Evolutionary conservation across 2,888 invertebrate genomes (phyloP).

Genomic region (Lamellibrachia columna): DNA sequence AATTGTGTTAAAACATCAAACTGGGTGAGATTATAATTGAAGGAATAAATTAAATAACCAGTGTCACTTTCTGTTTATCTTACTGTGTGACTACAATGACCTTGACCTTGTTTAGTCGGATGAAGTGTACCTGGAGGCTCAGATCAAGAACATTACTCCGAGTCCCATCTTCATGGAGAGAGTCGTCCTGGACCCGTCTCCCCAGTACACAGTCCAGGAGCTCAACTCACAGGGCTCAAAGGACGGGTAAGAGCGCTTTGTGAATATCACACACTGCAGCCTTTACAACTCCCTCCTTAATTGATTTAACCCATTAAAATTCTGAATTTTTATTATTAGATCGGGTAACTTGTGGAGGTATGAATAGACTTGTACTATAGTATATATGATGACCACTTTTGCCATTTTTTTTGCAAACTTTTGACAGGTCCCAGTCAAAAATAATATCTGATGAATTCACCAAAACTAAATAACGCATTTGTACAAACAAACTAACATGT

Average conservation of each 20-base stretch:
- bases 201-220: conserved; percentile 78
- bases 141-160: conserved; percentile 92
- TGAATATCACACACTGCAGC: not conserved
- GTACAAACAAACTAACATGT: too few relatives aligned
- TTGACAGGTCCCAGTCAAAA: too few relatives aligned
- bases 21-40: not conserved
- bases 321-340: too few relatives aligned
- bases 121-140: conserved; percentile 78
- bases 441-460: too few relatives aligned
- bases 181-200: conserved; percentile 91
- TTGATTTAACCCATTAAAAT: not conserved
- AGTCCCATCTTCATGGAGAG: conserved; percentile 93
- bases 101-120: conserved; percentile 70
- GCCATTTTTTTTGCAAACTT: too few relatives aligned
- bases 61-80: not conserved
- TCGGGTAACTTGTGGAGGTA: too few relatives aligned
- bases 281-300: not conserved
- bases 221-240: conserved; percentile 53
- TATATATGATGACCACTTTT: too few relatives aligned
- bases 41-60: not conserved
- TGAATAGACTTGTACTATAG: too few relatives aligned
- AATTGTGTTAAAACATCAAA: not conserved
- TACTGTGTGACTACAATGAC: not conserved
- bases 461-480: too few relatives aligned
- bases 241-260: not conserved